Evolutionary conservation across 2,113 vertebrate genomes (phyloP).

Genomic region (Austrofundulus limnaeus): DNA sequence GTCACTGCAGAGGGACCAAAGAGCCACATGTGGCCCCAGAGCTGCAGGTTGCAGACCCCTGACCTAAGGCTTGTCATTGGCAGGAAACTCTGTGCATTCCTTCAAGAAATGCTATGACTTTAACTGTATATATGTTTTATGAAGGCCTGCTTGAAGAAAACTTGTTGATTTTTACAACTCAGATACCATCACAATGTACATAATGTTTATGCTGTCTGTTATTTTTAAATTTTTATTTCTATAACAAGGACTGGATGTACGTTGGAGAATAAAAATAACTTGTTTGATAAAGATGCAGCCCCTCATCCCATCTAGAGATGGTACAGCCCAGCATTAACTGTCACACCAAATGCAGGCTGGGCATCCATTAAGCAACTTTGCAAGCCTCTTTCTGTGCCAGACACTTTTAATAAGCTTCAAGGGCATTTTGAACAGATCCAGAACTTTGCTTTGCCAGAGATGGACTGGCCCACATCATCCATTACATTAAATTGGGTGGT

Average conservation of each 20-base stretch:
- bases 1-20: too few relatives aligned
- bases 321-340: slow-evolving; percentile 74
- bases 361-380: slow-evolving; percentile 79
- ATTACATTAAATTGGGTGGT: slow-evolving; percentile 84
- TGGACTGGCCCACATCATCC: slow-evolving; percentile 82
- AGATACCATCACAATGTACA: too few relatives aligned
- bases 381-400: slow-evolving; percentile 76
- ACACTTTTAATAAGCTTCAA: slow-evolving; percentile 85
- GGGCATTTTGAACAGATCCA: slow-evolving; percentile 80
- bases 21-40: too few relatives aligned
- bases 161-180: too few relatives aligned
- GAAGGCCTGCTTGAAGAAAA: too few relatives aligned
- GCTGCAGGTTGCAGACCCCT: too few relatives aligned
- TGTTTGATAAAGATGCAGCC: slow-evolving; percentile 13
- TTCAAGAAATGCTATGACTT: too few relatives aligned
- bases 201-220: too few relatives aligned
- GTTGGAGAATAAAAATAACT: slow-evolving; percentile 4
- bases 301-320: slow-evolving; percentile 52
- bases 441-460: slow-evolving; percentile 79
- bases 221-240: slow-evolving; percentile 9
- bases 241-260: slow-evolving; percentile 23
- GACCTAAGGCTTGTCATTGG: too few relatives aligned
- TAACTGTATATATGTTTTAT: too few relatives aligned
- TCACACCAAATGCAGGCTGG: slow-evolving; percentile 77
- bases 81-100: too few relatives aligned